phyloP scores from a whole-genome alignment of 2,797 vertebrate species.

The Tamandua tetradactyla region DNA sequence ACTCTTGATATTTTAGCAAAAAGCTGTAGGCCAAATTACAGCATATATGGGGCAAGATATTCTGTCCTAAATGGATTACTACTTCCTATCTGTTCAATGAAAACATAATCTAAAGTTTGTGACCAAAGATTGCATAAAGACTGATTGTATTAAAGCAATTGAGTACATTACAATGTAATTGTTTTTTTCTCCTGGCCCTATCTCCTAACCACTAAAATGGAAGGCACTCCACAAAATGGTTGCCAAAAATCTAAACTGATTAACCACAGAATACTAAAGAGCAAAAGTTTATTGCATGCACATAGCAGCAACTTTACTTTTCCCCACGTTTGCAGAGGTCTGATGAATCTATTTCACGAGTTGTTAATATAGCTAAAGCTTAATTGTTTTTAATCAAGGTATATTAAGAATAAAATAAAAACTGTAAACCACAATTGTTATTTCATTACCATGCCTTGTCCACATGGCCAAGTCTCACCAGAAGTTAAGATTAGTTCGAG shows the following conservation, averaged over 20 bases:
- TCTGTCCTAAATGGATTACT: not conserved
- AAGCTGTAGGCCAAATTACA: not conserved
- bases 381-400: constrained; percentile 47
- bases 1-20: not conserved
- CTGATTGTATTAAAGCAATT: not conserved
- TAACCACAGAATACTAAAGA: not conserved
- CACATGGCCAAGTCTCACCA: not conserved
- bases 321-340: not conserved
- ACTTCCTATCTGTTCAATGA: not conserved
- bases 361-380: not conserved
- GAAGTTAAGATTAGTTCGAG: constrained; percentile 27
- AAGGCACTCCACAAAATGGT: not conserved
- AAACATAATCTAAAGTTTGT: constrained; percentile 10
- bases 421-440: not conserved
- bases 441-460: not conserved
- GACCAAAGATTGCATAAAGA: not conserved
- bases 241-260: not conserved
- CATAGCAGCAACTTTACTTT: not conserved
- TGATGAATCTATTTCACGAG: not conserved
- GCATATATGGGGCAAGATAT: not conserved
- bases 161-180: not conserved
- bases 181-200: not conserved
- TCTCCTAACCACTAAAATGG: not conserved
- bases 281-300: not conserved
- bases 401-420: not conserved